Conservation (phyloP, 2,113 vertebrate genomes). For the Shinisaurus crocodilurus region DNA sequence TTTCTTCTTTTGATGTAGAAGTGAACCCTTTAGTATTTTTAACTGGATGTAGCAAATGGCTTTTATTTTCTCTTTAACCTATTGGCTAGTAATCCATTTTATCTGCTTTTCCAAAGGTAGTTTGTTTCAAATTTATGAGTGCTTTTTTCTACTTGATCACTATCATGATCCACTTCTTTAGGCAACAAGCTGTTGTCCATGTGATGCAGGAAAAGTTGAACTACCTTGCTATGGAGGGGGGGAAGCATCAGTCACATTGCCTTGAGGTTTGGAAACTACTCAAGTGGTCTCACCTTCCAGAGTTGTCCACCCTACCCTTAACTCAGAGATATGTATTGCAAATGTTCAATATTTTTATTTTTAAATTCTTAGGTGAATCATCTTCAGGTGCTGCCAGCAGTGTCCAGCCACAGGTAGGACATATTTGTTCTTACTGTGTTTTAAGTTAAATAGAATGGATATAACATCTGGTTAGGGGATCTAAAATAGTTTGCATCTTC, state of each 20-base stretch:
- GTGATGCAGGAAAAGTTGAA: not conserved
- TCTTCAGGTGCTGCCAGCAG: conserved; percentile 38
- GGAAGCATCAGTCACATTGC: too few relatives aligned
- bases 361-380: conserved; percentile 40
- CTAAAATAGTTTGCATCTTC: not conserved
- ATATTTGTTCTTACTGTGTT: conserved; percentile 3
- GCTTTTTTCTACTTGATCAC: not conserved
- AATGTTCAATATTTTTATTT: conserved; percentile 20
- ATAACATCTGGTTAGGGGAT: not conserved
- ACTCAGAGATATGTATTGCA: not conserved
- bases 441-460: not conserved
- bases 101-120: too few relatives aligned
- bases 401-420: conserved; percentile 65
- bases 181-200: not conserved
- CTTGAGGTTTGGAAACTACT: not conserved
- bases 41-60: too few relatives aligned
- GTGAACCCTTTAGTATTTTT: too few relatives aligned
- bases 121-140: too few relatives aligned
- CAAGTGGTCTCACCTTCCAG: not conserved
- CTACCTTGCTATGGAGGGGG: not conserved
- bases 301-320: not conserved
- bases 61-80: too few relatives aligned
- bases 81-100: too few relatives aligned
- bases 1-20: too few relatives aligned
- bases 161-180: not conserved